phyloP scores from a whole-genome alignment of 2,888 invertebrate species.

The Eubasilissa splendida region DNA sequence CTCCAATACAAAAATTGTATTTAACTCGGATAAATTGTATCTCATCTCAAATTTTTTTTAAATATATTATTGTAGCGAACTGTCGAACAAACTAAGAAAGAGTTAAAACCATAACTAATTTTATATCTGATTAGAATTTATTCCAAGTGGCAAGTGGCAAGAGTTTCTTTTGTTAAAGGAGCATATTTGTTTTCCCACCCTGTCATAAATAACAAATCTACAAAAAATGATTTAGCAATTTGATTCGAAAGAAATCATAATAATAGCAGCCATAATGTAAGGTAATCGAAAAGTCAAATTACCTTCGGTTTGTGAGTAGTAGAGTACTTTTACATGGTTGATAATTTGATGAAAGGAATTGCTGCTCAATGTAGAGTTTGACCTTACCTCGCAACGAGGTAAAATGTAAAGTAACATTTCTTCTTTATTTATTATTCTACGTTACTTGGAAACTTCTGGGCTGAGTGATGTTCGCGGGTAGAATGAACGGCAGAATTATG shows the following conservation, averaged over 20 bases:
- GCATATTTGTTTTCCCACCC: not conserved
- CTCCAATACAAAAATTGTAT: no score
- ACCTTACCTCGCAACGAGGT: not conserved
- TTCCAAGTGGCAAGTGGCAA: not conserved
- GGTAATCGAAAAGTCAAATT: constrained; percentile 32
- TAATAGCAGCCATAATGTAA: constrained; percentile 11
- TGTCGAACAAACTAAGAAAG: not conserved
- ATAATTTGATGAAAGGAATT: constrained; percentile 26
- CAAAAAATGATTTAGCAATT: not conserved
- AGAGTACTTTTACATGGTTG: not conserved
- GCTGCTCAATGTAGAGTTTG: not conserved
- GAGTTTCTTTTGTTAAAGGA: not conserved
- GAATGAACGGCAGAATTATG: no score
- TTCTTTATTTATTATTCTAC: no score
- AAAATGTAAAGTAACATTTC: no score
- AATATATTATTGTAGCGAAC: no score
- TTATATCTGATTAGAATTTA: constrained; percentile 3
- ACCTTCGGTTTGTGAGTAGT: not conserved
- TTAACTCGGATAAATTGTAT: no score
- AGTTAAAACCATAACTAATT: not conserved
- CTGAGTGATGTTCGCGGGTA: no score
- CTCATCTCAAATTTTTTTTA: no score
- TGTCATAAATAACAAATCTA: constrained; percentile 2
- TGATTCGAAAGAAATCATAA: not conserved
- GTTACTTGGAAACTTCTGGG: no score